These are phyloP conservation scores for Podilymbus podiceps DNA, from an alignment of 2,113 vertebrate species.

Conservation along the genomic window DNA sequence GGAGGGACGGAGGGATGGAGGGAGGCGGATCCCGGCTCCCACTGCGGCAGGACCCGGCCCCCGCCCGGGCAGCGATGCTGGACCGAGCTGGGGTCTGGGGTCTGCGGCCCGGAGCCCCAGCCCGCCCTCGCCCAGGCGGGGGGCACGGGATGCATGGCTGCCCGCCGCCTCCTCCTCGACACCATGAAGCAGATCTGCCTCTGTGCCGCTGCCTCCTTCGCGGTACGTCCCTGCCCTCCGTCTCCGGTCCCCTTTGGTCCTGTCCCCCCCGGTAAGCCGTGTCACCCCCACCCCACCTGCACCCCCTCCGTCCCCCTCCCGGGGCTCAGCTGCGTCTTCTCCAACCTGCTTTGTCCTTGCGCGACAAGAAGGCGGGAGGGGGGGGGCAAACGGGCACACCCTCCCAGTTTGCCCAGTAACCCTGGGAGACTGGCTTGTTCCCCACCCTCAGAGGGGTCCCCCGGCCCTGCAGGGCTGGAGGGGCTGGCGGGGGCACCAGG, in stretches of 20 bases:
- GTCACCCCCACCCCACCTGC: neutral
- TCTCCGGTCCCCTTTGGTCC: neutral
- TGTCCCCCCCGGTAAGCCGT: neutral
- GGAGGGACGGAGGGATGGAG: conserved; percentile 14
- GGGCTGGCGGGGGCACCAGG: neutral
- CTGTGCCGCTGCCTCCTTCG: conserved; percentile 78
- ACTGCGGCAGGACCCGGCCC: conserved; percentile 30
- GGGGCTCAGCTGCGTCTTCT: neutral
- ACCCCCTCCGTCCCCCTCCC: neutral
- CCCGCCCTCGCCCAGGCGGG: neutral
- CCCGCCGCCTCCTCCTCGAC: conserved; percentile 72
- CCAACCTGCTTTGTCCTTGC: conserved; percentile 33
- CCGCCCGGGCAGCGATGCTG: conserved; percentile 16
- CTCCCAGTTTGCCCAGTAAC: neutral
- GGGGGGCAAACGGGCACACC: neutral
- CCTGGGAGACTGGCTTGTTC: neutral
- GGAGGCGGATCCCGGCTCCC: conserved; percentile 41
- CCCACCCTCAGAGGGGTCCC: neutral
- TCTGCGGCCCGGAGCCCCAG: neutral
- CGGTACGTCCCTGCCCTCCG: conserved; percentile 76
- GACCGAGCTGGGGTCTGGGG: neutral
- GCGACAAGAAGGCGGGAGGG: neutral
- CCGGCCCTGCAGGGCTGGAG: neutral
- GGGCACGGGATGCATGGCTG: conserved; percentile 66
- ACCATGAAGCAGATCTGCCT: conserved; percentile 86